phyloP scores from a whole-genome alignment of 2,888 invertebrate genomes.

The Phyto melanocephala region DNA sequence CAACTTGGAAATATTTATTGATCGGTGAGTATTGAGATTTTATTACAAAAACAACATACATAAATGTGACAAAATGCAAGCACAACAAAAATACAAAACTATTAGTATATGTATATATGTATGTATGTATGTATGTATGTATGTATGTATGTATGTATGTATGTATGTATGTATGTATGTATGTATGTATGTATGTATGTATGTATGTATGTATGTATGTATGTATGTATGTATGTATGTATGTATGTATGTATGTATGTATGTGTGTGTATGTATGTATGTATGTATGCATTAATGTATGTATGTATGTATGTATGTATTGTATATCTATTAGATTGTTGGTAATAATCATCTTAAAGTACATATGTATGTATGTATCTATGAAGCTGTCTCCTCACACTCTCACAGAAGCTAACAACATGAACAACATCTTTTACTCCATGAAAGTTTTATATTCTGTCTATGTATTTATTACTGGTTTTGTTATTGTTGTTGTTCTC shows the following conservation, averaged over 20 bases:
- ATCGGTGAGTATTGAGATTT: slow-evolving; percentile 71
- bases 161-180: too few species aligned
- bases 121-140: too few species aligned
- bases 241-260: too few species aligned
- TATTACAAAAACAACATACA: neutral
- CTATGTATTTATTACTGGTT: slow-evolving; percentile 24
- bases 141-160: too few species aligned
- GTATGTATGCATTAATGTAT: too few species aligned
- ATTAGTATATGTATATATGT: too few species aligned
- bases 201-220: too few species aligned
- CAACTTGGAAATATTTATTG: slow-evolving; percentile 70
- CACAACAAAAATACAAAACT: neutral
- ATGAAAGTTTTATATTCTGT: neutral
- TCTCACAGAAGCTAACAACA: neutral
- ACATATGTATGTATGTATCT: neutral
- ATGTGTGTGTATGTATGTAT: too few species aligned
- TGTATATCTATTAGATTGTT: slow-evolving; percentile 6
- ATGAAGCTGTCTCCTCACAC: neutral
- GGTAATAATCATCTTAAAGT: neutral
- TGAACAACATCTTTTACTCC: neutral
- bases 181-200: too few species aligned
- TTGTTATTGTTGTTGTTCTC: slow-evolving; percentile 17
- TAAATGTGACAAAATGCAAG: slow-evolving; percentile 26
- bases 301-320: too few species aligned
- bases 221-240: too few species aligned